Conservation (phyloP, 2,888 invertebrate genomes). For the Ferdinandea cuprea region DNA sequence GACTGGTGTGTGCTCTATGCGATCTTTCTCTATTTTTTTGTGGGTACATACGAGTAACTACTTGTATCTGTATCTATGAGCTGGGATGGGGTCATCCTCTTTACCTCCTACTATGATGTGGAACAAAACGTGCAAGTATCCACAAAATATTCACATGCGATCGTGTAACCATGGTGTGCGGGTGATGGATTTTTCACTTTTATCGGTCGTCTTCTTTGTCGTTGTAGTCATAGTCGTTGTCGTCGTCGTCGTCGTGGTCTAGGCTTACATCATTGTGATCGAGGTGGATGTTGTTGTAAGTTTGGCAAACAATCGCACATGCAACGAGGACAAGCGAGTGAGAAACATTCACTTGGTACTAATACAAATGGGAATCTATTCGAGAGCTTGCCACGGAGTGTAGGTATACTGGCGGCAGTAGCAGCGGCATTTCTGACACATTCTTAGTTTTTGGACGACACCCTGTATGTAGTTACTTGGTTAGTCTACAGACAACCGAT, state of each 20-base stretch:
- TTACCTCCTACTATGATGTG: conserved; percentile 14
- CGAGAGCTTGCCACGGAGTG: not conserved
- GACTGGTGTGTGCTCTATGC: conserved; percentile 57
- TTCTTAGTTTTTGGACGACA: conserved; percentile 38
- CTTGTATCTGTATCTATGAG: conserved; percentile 37
- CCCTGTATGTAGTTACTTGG: conserved; percentile 24
- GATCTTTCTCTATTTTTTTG: conserved; percentile 36
- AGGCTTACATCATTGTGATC: conserved; percentile 61
- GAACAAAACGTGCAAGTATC: conserved; percentile 25
- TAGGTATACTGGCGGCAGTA: not conserved
- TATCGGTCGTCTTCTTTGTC: conserved; percentile 29
- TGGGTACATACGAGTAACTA: too few relatives aligned
- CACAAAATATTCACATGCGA: conserved; percentile 44
- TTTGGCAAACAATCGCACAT: conserved; percentile 24
- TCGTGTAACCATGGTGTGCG: conserved; percentile 51
- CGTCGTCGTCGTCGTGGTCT: conserved; percentile 48
- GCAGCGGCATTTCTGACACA: conserved; percentile 24
- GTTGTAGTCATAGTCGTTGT: conserved; percentile 26
- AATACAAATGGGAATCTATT: conserved; percentile 18
- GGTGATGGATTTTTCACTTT: conserved; percentile 65
- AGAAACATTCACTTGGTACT: conserved; percentile 61
- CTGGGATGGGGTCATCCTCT: conserved; percentile 62
- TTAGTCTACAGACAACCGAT: conserved; percentile 7
- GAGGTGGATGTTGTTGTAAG: conserved; percentile 40
- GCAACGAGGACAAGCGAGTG: conserved; percentile 51